A percentile compares a stretch with the other conserved stretches of the same genome.
Conservation (phyloP, 2,113 vertebrate genomes). For the Eolophus roseicapilla region DNA sequence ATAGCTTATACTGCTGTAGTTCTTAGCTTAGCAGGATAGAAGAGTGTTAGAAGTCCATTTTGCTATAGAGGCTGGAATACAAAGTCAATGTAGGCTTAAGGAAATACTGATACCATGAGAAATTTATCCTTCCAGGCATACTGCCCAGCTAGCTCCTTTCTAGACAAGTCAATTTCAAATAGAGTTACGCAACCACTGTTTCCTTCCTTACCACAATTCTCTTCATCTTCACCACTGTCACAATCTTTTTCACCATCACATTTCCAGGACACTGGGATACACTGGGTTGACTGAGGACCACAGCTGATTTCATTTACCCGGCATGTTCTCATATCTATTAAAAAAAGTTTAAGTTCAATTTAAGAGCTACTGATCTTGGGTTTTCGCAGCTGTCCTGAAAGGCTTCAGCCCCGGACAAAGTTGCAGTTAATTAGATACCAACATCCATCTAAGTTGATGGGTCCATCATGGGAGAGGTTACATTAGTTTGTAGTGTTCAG, state of each 20-base stretch:
- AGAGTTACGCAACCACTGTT: neutral
- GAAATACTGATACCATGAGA: neutral
- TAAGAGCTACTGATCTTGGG: neutral
- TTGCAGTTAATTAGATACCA: neutral
- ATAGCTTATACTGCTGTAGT: neutral
- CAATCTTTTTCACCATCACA: slow-evolving; percentile 97
- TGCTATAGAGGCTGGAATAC: neutral
- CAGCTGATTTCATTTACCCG: slow-evolving; percentile 92
- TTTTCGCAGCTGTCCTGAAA: neutral
- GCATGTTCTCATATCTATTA: slow-evolving; percentile 90
- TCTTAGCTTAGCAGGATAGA: neutral
- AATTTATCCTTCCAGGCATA: neutral
- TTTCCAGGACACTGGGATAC: slow-evolving; percentile 93
- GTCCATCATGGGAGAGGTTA: neutral
- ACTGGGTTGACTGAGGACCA: slow-evolving; percentile 87
- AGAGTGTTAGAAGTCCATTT: neutral
- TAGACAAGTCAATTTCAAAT: neutral
- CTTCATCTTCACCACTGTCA: slow-evolving; percentile 91
- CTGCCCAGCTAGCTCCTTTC: neutral
- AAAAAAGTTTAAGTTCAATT: slow-evolving; percentile 7
- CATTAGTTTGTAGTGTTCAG: neutral
- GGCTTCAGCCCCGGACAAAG: neutral
- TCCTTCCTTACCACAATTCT: slow-evolving; percentile 88
- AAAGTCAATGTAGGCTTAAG: neutral
- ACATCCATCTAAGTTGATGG: neutral